phyloP scores from a whole-genome alignment of 1,140 invertebrate species.

The Dreissena rostriformis region DNA sequence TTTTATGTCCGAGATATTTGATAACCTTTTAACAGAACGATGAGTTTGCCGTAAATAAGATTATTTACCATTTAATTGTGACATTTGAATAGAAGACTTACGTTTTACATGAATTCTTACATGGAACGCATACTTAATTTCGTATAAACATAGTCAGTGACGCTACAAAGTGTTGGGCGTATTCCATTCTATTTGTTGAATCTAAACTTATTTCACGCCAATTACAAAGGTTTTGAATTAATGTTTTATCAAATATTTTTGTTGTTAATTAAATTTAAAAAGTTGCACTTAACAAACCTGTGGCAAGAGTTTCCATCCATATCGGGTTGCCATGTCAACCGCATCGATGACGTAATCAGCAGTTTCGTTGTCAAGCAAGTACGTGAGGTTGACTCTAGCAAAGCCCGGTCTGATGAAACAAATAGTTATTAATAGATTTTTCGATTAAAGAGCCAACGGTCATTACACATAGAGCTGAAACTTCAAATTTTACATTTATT shows the following conservation, averaged over 20 bases:
- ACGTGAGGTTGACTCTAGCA: conserved; percentile 90
- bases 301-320: conserved; percentile 93
- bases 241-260: not conserved
- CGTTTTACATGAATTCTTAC: too few relatives aligned
- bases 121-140: too few relatives aligned
- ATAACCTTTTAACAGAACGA: not conserved
- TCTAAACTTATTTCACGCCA: not conserved
- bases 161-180: too few relatives aligned
- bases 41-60: too few relatives aligned
- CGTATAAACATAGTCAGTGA: too few relatives aligned
- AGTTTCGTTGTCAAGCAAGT: conserved; percentile 90
- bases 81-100: too few relatives aligned
- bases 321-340: conserved; percentile 91
- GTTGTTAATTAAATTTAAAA: not conserved
- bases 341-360: conserved; percentile 90
- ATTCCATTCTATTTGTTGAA: not conserved
- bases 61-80: too few relatives aligned
- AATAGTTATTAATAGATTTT: not conserved
- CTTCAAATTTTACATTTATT: too few relatives aligned
- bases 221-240: not conserved
- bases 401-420: conserved; percentile 86
- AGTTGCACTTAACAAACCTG: conserved; percentile 68
- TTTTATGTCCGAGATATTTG: too few relatives aligned
- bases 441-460: too few relatives aligned
- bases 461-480: not conserved